Evolutionary conservation across 2,888 invertebrate species (phyloP), one percentile per base, ranked within the genome.

Genomic region (Ditula angustiorana): DNA sequence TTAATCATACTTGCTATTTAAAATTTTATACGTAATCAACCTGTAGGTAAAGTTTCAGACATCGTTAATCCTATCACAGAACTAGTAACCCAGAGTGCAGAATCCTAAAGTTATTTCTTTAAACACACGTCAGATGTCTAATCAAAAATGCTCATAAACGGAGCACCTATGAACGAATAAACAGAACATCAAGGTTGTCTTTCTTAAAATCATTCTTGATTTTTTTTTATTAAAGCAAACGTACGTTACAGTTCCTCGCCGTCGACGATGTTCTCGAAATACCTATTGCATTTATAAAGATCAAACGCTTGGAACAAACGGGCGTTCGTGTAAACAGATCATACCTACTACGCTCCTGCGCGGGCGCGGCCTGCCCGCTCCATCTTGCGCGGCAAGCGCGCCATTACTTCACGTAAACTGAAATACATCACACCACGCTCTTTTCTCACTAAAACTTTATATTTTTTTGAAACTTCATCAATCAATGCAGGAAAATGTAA

Each of bases 261-360:
- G 82, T 81, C 84, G 81, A 80, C 81, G 88, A 85, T 88, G 88
- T 90, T 92, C 89, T 87, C 82, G 86, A 88, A 91, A 92, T 90
- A 90, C 90, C 90, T 90, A 89, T 90, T 88, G 89, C 91, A 90
- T 91, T 90, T 90, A 90, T 87, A 91, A 90, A 92, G 92, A 92
- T 92, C 92, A 92, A 92, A 92, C 88, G 90, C 69, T 74, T 80
- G 68, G 86, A 86, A 88, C 89, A 89, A 90, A 89, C 91, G 88
- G 77, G 86, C 83, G 83, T 83, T 88, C 78, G 66, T 91, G 90
- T 92, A 92, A 92, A 92, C 91, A 92, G 75, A 87, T 88, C 88
- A 85, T 84, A 83, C 83, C 74, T 71, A 71, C 69, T 23, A 68
- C 68, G 71, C 50, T 74, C 65, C 73, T 66, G 65, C 69, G 68